Conservation (phyloP, 2,888 invertebrate species). For the Apamea crenata region DNA sequence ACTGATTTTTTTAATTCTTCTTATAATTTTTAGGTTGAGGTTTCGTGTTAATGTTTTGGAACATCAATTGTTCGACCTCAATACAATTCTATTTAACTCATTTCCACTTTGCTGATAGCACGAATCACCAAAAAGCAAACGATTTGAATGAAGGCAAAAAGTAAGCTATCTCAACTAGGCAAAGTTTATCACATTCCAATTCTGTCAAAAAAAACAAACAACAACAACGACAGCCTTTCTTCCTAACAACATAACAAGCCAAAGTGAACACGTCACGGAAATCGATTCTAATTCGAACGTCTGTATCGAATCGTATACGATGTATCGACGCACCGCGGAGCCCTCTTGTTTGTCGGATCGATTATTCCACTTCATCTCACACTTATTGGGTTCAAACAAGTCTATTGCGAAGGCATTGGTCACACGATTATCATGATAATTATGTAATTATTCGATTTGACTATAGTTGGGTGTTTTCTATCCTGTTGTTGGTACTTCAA, state of each 20-base stretch:
- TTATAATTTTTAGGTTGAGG: background rate
- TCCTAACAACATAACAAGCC: conserved; percentile 64
- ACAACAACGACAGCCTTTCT: conserved; percentile 44
- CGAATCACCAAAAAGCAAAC: background rate
- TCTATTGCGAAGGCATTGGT: conserved; percentile 63
- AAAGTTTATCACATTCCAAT: background rate
- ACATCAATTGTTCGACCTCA: background rate
- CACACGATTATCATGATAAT: conserved; percentile 59
- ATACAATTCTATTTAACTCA: background rate
- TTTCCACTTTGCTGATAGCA: background rate
- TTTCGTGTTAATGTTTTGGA: background rate
- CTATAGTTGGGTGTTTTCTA: conserved; percentile 9
- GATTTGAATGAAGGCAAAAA: background rate
- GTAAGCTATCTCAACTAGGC: background rate
- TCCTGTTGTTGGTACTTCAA: background rate
- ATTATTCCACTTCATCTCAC: conserved; percentile 89
- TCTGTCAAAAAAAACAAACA: conserved; percentile 20
- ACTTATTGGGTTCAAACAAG: conserved; percentile 84
- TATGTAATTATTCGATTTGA: conserved; percentile 55
- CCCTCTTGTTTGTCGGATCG: conserved; percentile 89
- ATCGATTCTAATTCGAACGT: conserved; percentile 79
- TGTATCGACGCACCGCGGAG: conserved; percentile 78
- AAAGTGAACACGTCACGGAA: conserved; percentile 74
- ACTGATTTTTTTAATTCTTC: background rate
- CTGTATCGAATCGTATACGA: conserved; percentile 77